Evolutionary conservation across 2,888 invertebrate species (phyloP).

Genomic region (Noctua janthe): DNA sequence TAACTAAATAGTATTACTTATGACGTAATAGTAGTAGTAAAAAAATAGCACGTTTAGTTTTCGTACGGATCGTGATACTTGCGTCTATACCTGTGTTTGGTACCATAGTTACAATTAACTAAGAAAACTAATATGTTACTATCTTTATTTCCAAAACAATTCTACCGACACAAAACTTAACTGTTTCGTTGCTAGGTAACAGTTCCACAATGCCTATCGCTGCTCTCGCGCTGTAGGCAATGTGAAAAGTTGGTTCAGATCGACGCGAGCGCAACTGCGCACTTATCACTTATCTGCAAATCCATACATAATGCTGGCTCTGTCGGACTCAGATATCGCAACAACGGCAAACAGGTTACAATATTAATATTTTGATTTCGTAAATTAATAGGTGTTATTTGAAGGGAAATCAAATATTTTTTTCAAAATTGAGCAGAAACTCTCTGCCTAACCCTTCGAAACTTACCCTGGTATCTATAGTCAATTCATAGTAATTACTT

Average conservation of each 20-base stretch:
- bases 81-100: no score
- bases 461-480: no score
- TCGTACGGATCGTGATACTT: no score
- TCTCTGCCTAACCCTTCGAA: no score
- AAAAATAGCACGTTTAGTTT: no score
- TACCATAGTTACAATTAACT: no score
- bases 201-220: slow-evolving; percentile 18
- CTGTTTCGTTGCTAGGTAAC: slow-evolving; percentile 7
- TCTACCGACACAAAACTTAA: neutral
- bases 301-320: slow-evolving; percentile 48
- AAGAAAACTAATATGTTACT: neutral
- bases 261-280: slow-evolving; percentile 29
- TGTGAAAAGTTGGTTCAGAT: slow-evolving; percentile 37
- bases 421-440: no score
- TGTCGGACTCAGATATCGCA: slow-evolving; percentile 39
- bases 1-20: no score
- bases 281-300: slow-evolving; percentile 56
- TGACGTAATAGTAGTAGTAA: no score
- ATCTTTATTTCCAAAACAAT: neutral
- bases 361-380: neutral
- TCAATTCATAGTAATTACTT: no score
- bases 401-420: neutral
- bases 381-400: neutral
- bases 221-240: slow-evolving; percentile 36
- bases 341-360: slow-evolving; percentile 2